Percentiles rank a stretch among this genome's conserved stretches.
These are phyloP conservation scores for Rhynchomys soricoides DNA, from an alignment of 2,113 vertebrate genomes.

Conservation along the genomic window DNA sequence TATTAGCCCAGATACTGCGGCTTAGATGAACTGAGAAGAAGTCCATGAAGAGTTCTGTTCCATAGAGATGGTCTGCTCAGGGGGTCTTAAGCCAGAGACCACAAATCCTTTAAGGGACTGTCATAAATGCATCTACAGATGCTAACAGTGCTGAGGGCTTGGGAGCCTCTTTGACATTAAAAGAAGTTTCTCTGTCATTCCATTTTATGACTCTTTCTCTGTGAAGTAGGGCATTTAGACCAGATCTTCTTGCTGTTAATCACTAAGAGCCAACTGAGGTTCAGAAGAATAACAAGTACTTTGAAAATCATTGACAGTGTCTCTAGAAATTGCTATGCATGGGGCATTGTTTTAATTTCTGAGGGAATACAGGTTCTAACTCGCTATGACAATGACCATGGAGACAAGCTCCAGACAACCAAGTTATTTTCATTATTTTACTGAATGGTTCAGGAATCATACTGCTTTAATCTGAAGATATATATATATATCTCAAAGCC, in stretches of 20 bases:
- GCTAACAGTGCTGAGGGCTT: not conserved
- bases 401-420: constrained; percentile 16
- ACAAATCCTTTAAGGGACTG: not conserved
- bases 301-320: not conserved
- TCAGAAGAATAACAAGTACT: not conserved
- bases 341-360: constrained; percentile 31
- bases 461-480: constrained; percentile 38
- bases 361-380: constrained; percentile 32
- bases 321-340: not conserved
- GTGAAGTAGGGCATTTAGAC: not conserved
- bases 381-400: not conserved
- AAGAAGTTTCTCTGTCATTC: not conserved
- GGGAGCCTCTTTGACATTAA: not conserved
- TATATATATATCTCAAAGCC: too few relatives aligned
- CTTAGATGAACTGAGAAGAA: not conserved
- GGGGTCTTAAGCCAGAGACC: not conserved
- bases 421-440: constrained; percentile 38
- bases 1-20: not conserved
- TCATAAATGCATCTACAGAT: not conserved
- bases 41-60: not conserved
- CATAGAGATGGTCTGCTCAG: not conserved
- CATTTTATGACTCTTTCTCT: constrained; percentile 20
- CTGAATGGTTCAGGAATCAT: constrained; percentile 45
- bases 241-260: not conserved
- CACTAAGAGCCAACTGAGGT: not conserved